phyloP scores from a whole-genome alignment of 2,888 invertebrate genomes.

The Baccha elongata region DNA sequence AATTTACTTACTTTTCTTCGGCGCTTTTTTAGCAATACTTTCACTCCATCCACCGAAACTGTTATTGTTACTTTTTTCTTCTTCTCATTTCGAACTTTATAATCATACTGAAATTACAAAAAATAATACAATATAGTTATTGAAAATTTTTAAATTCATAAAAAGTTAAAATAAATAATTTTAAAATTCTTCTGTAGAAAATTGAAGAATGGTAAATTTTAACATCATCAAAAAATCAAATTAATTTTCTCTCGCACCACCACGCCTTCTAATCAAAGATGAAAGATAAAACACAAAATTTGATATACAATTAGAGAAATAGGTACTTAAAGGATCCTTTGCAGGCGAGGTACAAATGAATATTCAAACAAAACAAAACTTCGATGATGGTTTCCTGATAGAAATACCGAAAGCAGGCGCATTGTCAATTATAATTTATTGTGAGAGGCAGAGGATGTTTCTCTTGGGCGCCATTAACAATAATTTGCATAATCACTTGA shows the following conservation, averaged over 20 bases:
- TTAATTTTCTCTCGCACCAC: constrained; percentile 8
- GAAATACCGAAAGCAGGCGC: constrained; percentile 20
- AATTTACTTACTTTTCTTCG: constrained; percentile 86
- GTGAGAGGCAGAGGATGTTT: constrained; percentile 19
- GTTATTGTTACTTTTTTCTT: constrained; percentile 98
- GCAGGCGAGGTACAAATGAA: not conserved
- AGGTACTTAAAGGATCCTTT: not conserved
- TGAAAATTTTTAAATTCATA: not conserved
- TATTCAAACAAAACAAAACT: not conserved
- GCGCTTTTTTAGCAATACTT: constrained; percentile 93
- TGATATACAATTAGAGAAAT: constrained; percentile 49
- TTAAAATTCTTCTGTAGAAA: not conserved
- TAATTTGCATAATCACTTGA: constrained; percentile 65
- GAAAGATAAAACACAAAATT: constrained; percentile 46
- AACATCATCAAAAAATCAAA: constrained; percentile 19
- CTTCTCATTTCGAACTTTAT: constrained; percentile 98
- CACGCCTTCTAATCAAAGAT: constrained; percentile 28
- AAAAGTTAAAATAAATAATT: not conserved
- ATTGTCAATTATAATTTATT: constrained; percentile 56
- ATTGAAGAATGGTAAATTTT: constrained; percentile 4
- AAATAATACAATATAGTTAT: constrained; percentile 39
- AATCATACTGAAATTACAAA: constrained; percentile 93
- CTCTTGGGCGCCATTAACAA: constrained; percentile 29
- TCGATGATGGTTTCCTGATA: constrained; percentile 14
- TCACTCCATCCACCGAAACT: constrained; percentile 97